These are phyloP conservation scores for Zootermopsis nevadensis DNA, from an alignment of 2,888 invertebrate species.

Conservation along the genomic window DNA sequence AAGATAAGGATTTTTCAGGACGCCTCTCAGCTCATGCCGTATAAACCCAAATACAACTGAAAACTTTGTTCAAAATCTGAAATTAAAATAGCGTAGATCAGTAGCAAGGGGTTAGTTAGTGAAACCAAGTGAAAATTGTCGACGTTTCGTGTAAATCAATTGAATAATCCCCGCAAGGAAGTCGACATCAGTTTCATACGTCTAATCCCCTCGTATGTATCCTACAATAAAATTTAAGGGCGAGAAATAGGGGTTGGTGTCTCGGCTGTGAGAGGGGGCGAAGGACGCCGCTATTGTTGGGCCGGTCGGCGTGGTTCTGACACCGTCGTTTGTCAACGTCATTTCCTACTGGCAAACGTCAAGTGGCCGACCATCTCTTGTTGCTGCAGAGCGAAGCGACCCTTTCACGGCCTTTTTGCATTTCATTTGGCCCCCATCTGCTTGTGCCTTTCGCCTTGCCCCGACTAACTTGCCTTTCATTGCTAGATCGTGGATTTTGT, in stretches of 20 bases:
- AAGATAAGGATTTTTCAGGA: no score
- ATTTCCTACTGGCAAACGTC: conserved; percentile 33
- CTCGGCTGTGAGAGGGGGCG: background rate
- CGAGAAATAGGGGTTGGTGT: background rate
- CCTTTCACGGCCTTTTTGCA: conserved; percentile 25
- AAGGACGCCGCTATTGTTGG: conserved; percentile 9
- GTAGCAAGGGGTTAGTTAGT: background rate
- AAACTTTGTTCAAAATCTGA: no score
- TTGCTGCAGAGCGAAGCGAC: no score
- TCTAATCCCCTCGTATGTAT: background rate
- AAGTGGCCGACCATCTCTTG: conserved; percentile 32
- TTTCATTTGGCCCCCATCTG: conserved; percentile 19
- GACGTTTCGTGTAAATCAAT: background rate
- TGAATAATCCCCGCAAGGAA: background rate
- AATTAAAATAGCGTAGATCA: no score
- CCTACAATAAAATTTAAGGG: conserved; percentile 13
- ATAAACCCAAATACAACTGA: no score
- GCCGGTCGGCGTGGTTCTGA: conserved; percentile 19
- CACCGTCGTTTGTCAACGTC: conserved; percentile 47
- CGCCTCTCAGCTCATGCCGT: no score
- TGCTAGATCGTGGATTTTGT: background rate
- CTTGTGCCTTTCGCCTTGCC: background rate
- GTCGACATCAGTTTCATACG: background rate
- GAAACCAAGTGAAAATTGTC: background rate
- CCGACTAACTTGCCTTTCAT: background rate